Evolutionary conservation across 2,113 vertebrate species (phyloP).

Genomic region (Carettochelys insculpta): DNA sequence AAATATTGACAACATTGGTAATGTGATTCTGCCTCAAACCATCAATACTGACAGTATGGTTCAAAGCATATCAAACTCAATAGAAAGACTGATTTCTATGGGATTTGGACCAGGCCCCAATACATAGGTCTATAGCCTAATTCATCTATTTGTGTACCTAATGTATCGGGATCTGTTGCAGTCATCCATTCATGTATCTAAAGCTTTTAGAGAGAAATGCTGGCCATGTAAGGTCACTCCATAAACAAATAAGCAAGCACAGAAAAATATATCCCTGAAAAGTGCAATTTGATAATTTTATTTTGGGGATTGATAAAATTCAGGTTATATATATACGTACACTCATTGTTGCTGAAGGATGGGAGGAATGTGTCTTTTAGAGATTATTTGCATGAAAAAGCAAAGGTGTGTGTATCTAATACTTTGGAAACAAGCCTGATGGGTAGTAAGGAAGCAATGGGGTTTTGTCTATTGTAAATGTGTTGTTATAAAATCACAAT

Average conservation of each 20-base stretch:
- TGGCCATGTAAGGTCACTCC: background rate
- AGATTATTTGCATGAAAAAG: too few species aligned
- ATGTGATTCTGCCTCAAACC: accelerated
- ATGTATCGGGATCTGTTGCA: background rate
- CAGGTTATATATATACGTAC: too few species aligned
- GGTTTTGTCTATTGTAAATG: too few species aligned
- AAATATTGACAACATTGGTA: background rate
- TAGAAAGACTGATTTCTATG: background rate
- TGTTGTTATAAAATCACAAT: too few species aligned
- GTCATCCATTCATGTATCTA: background rate
- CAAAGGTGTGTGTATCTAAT: too few species aligned
- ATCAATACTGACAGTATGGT: background rate
- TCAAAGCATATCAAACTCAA: background rate
- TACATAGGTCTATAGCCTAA: background rate
- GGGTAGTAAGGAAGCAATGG: too few species aligned
- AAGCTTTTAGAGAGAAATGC: background rate
- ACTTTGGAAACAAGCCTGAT: too few species aligned
- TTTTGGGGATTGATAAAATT: too few species aligned
- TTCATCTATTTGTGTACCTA: background rate
- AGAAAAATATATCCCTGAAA: background rate
- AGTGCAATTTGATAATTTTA: too few species aligned
- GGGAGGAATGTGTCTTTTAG: too few species aligned
- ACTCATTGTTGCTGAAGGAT: too few species aligned
- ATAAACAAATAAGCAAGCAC: background rate
- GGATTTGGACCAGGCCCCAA: background rate